phyloP scores from a whole-genome alignment of 2,113 vertebrate genomes.

The Onychostoma macrolepis region DNA sequence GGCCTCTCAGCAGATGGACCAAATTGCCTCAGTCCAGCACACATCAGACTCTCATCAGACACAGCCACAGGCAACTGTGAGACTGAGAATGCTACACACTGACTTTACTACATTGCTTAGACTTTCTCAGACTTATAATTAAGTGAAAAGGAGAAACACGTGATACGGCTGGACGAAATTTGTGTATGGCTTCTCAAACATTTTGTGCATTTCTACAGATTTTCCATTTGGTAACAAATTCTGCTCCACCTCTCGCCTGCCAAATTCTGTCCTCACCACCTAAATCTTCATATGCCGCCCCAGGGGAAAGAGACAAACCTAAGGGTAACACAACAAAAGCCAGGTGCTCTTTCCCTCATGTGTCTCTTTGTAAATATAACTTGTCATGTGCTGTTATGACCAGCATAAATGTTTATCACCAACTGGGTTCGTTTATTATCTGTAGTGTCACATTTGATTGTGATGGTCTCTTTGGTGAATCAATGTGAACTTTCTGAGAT shows the following conservation, averaged over 20 bases:
- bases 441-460: conserved; percentile 74
- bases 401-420: conserved; percentile 66
- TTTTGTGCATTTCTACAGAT: background rate
- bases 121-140: background rate
- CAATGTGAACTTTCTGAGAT: conserved; percentile 73
- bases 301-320: conserved; percentile 2
- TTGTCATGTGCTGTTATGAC: conserved; percentile 75
- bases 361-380: conserved; percentile 71
- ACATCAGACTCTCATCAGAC: conserved; percentile 63
- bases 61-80: conserved; percentile 56
- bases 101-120: background rate
- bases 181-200: background rate
- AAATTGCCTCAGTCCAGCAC: conserved; percentile 68
- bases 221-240: conserved; percentile 12
- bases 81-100: conserved; percentile 13
- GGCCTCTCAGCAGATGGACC: conserved; percentile 72
- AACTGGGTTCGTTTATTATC: conserved; percentile 72
- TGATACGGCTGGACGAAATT: background rate
- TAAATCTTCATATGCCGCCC: conserved; percentile 6
- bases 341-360: conserved; percentile 55
- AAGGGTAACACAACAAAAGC: conserved; percentile 50
- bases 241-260: background rate
- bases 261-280: background rate
- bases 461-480: conserved; percentile 63
- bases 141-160: background rate